Evolutionary conservation across 2,797 vertebrate species (phyloP), one percentile per base, ranked within the genome.

Genomic region (Benthosema pterotum): DNA sequence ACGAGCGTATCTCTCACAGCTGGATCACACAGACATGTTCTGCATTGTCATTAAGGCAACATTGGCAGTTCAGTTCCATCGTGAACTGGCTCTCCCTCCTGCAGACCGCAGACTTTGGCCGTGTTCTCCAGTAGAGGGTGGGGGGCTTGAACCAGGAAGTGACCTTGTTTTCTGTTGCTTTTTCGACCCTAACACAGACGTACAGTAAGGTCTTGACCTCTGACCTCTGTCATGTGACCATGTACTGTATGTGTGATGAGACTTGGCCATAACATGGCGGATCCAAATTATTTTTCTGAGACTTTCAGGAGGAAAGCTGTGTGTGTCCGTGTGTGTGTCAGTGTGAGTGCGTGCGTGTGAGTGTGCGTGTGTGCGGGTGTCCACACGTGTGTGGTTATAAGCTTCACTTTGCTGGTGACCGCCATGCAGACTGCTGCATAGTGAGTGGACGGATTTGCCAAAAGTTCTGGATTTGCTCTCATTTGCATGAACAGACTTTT

Each of bases 141-240:
- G 67, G 70, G 76, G 70, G 68, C 75, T 86, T 87, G 61, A 78
- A 85, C 86, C 85, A 86, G 86, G 83, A 91, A 90, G 89, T 89
- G 89, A 90, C 88, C 86, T 89, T 88, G n/a, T 38, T 32, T 32
- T 32, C 7, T 32, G 28, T 32, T 88, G 68, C 85, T 58, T 75
- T 80, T 62, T 79, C n/a, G 75, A 72, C 72, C 49, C 48, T 75
- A 69, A 59, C 67, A 74, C 64, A 63, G 60, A 38, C 8, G 45
- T 63, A 12, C 69, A 48, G 69, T 69, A 79, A 79, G 67, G 69
- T 4, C 0, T 57, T 15, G 45, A 57, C 59, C n/a, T 54, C 9
- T 38, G 32, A 9, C 32, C 1, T 38, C 2, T 9, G 28, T 9
- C 8, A 38, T 11, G 9, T 38, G 32, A 38, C 32, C 32, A 38